Evolutionary conservation across 2,797 vertebrate genomes (phyloP), one percentile per base, ranked within the genome.

Genomic region (Danio aesculapii): DNA sequence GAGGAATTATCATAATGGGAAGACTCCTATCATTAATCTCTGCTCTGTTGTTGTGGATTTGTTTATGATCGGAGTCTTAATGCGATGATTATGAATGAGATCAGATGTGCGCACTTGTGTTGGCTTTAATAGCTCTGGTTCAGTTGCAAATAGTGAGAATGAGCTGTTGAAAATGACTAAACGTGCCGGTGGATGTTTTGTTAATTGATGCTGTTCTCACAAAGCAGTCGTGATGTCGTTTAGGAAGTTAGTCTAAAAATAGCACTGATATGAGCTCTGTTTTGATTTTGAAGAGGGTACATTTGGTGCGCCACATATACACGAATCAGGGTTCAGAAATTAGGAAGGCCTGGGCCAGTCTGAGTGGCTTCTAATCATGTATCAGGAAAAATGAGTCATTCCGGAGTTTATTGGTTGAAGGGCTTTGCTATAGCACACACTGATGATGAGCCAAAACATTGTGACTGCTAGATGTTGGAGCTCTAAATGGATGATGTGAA

Each of bases 81-180:
- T 67, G 62, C 47, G 79, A 81, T 58, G 62, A 58, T 74, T 81
- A 81, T 67, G 39, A 74, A 81, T 81, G 79, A 74, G 70, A 67
- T 81, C 70, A 49, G 79, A 57, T 64, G 70, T 21, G 9, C 50
- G 46, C 77, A 46, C 77, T 62, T 58, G 39, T 46, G 16, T 69
- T 61, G 52, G 66, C 61, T 73, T 64, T 72, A 79, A 63, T 72
- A 72, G 59, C 44, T 7, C 58, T 73, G 12, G 46, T 52, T 41
- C 14, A 44, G 39, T 72, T n/a, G 58, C 44, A 62, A 47, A 78
- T 50, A 44, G 50, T 16, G 21, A 5, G 21, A 14, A 59, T 16
- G 21, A 41, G 50, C 6, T 47, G 58, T 61, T 19, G 57, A 75
- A 52, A 52, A 41, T 71, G 50, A 14, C 19, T 6, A 39, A 49